A percentile compares a stretch with the other conserved stretches of the same genome.
Conservation (phyloP, 1,140 invertebrate genomes). For the Episyrphus balteatus region DNA sequence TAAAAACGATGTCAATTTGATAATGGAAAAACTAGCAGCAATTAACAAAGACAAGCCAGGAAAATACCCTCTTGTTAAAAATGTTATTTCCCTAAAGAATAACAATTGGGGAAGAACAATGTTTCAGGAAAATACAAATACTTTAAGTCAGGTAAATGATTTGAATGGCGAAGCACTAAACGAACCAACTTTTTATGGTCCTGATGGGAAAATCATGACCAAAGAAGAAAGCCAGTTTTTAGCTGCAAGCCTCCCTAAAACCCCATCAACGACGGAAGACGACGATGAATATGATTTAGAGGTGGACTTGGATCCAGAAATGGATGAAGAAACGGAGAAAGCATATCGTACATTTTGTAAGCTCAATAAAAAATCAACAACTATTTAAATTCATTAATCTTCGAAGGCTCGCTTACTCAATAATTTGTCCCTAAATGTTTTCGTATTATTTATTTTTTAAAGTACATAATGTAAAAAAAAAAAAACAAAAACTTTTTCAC, state of each 20-base stretch:
- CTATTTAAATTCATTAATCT: too few relatives aligned
- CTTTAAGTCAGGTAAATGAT: not conserved
- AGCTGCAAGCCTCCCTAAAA: constrained; percentile 15
- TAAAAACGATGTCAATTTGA: constrained; percentile 22
- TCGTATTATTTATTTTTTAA: too few relatives aligned
- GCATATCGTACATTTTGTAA: constrained; percentile 41
- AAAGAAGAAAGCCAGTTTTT: constrained; percentile 41
- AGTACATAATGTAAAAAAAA: too few relatives aligned
- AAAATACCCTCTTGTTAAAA: constrained; percentile 27
- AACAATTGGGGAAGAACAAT: constrained; percentile 31
- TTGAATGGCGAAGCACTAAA: constrained; percentile 20
- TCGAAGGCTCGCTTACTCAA: too few relatives aligned
- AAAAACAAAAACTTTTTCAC: too few relatives aligned
- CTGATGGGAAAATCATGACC: constrained; percentile 40
- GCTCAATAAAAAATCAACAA: constrained; percentile 11
- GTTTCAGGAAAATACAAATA: not conserved
- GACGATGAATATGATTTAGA: constrained; percentile 36
- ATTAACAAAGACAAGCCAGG: constrained; percentile 22
- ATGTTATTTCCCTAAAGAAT: constrained; percentile 29
- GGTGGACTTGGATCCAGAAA: constrained; percentile 37
- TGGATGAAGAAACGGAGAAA: constrained; percentile 42
- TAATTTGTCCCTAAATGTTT: too few relatives aligned
- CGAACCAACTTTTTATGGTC: constrained; percentile 39
- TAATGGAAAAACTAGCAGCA: constrained; percentile 19
- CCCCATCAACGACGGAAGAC: constrained; percentile 13